Evolutionary conservation across 2,888 invertebrate species (phyloP).

Genomic region (Troglohyphantes excavatus): DNA sequence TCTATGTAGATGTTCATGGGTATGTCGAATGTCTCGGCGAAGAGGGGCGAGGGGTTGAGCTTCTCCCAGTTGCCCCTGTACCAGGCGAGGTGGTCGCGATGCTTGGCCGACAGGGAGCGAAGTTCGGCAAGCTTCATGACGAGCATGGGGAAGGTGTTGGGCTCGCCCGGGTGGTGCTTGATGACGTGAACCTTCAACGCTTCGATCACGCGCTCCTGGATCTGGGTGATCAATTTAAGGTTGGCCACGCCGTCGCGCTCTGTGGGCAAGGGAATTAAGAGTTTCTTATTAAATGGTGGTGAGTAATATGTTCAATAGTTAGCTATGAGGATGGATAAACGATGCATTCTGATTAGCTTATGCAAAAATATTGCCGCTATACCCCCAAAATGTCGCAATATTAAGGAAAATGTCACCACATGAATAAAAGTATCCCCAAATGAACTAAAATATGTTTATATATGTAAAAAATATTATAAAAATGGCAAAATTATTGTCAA

Average conservation of each 20-base stretch:
- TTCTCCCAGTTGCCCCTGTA: slow-evolving; percentile 90
- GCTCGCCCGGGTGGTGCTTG: slow-evolving; percentile 86
- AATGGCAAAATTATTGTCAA: too few relatives aligned
- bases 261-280: slow-evolving; percentile 82
- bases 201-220: slow-evolving; percentile 91
- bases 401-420: too few relatives aligned
- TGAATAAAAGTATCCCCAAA: too few relatives aligned
- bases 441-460: too few relatives aligned
- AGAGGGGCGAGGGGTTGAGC: slow-evolving; percentile 92
- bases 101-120: slow-evolving; percentile 90
- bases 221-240: slow-evolving; percentile 89
- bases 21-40: slow-evolving; percentile 98
- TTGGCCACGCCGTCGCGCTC: slow-evolving; percentile 92
- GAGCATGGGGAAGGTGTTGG: slow-evolving; percentile 85
- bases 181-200: slow-evolving; percentile 91
- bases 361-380: too few relatives aligned
- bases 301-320: too few relatives aligned
- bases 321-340: too few relatives aligned
- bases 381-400: too few relatives aligned
- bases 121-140: slow-evolving; percentile 89
- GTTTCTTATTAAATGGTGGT: too few relatives aligned
- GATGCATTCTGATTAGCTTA: too few relatives aligned
- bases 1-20: slow-evolving; percentile 83
- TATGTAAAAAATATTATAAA: too few relatives aligned
- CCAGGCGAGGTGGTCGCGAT: slow-evolving; percentile 93